Conservation (phyloP, 2,888 invertebrate genomes). For the Agrilus mali region DNA sequence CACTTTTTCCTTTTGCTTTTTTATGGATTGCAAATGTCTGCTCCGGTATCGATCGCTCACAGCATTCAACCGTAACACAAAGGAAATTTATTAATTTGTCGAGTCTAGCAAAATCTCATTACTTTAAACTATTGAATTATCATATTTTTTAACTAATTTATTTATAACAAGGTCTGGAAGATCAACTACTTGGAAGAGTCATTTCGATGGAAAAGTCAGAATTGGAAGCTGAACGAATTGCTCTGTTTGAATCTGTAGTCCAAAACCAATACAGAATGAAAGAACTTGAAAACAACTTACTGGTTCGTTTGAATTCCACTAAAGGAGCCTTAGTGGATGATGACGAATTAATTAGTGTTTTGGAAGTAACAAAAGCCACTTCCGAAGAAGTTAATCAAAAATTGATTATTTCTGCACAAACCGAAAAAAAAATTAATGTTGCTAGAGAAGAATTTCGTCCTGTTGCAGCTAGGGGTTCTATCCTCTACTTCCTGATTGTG, state of each 20-base stretch:
- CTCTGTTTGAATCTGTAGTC: slow-evolving; percentile 90
- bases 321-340: slow-evolving; percentile 92
- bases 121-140: too few relatives aligned
- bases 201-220: slow-evolving; percentile 95
- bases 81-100: too few relatives aligned
- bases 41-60: too few relatives aligned
- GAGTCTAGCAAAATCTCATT: too few relatives aligned
- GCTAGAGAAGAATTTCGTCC: slow-evolving; percentile 93
- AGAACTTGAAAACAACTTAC: slow-evolving; percentile 82
- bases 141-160: too few relatives aligned
- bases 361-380: slow-evolving; percentile 69
- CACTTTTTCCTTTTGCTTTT: too few relatives aligned
- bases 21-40: too few relatives aligned
- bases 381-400: slow-evolving; percentile 94
- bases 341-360: slow-evolving; percentile 82
- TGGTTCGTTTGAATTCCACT: slow-evolving; percentile 84
- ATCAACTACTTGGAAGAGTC: slow-evolving; percentile 84
- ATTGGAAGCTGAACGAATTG: slow-evolving; percentile 85
- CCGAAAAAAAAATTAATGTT: slow-evolving; percentile 85
- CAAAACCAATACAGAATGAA: slow-evolving; percentile 94
- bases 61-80: too few relatives aligned
- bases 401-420: slow-evolving; percentile 80
- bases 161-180: slow-evolving; percentile 60
- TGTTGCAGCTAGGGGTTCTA: slow-evolving; percentile 88
- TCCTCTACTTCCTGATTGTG: slow-evolving; percentile 89